Conservation (phyloP, 2,113 vertebrate genomes). For the Propithecus coquereli region DNA sequence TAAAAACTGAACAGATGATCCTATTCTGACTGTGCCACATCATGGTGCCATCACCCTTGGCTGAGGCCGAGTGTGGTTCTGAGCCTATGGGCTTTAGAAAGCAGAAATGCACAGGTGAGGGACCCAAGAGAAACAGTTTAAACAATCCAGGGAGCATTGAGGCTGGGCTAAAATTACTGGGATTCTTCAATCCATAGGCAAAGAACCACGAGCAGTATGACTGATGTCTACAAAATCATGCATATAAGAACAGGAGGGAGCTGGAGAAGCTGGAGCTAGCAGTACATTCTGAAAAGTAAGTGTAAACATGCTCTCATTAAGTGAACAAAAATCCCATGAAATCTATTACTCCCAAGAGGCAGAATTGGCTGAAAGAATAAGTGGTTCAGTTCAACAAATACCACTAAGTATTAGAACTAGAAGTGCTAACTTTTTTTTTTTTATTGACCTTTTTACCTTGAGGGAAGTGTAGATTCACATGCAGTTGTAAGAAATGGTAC, state of each 20-base stretch:
- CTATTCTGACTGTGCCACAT: neutral
- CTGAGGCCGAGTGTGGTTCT: neutral
- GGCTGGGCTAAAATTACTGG: neutral
- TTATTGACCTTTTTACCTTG: constrained; percentile 44
- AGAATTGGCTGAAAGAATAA: neutral
- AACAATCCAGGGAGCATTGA: neutral
- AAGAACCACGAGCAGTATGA: neutral
- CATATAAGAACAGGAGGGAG: neutral
- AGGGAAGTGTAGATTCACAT: neutral
- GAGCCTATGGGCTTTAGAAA: neutral
- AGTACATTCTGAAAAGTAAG: neutral
- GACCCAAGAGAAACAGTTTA: neutral
- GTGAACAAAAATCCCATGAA: constrained; percentile 37
- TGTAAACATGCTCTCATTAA: neutral
- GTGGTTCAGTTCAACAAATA: constrained; percentile 38
- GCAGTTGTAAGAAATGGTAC: neutral
- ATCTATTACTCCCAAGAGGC: neutral
- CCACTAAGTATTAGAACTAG: neutral
- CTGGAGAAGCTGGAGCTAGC: neutral
- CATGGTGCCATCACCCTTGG: neutral
- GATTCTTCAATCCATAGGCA: neutral
- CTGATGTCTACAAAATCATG: neutral
- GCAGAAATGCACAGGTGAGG: fast-evolving
- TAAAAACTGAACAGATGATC: neutral
- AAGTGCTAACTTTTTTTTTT: neutral